Conservation (phyloP, 2,888 invertebrate species). For the Hoplodrina blanda region DNA sequence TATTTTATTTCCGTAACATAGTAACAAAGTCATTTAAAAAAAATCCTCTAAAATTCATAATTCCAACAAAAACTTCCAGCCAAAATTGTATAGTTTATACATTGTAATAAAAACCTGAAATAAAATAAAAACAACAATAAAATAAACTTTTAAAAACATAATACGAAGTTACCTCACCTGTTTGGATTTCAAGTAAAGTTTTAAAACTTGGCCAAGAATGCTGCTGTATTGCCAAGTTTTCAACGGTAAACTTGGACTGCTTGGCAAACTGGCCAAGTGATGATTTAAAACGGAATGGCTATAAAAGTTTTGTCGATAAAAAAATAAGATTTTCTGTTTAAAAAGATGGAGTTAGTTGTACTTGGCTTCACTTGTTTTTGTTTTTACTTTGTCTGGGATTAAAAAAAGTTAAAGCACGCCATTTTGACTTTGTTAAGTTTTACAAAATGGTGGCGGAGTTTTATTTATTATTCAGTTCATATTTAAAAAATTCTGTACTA, state of each 20-base stretch:
- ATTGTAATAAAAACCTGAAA: neutral
- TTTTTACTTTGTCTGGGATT: constrained; percentile 2
- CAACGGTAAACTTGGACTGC: constrained; percentile 42
- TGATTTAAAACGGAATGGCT: constrained; percentile 53
- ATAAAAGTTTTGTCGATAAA: constrained; percentile 47
- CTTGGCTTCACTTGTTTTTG: constrained; percentile 4
- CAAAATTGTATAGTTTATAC: constrained; percentile 9
- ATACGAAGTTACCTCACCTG: constrained; percentile 50
- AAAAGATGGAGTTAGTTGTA: constrained; percentile 14
- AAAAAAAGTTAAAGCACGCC: constrained; percentile 6
- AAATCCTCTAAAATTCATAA: neutral
- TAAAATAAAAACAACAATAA: constrained; percentile 8
- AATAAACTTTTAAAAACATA: constrained; percentile 33
- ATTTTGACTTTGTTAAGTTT: constrained; percentile 24
- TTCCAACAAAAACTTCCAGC: neutral
- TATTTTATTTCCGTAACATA: neutral
- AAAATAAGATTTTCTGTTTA: constrained; percentile 39
- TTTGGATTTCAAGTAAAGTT: constrained; percentile 43
- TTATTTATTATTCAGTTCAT: constrained; percentile 7
- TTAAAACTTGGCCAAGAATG: constrained; percentile 53
- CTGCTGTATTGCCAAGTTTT: constrained; percentile 53
- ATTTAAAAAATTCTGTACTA: constrained; percentile 3
- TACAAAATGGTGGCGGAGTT: neutral
- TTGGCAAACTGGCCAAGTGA: constrained; percentile 53
- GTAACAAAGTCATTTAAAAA: neutral